Base-by-base conservation (phyloP, 2,888 invertebrate species). In the Phengaris alcon region DNA sequence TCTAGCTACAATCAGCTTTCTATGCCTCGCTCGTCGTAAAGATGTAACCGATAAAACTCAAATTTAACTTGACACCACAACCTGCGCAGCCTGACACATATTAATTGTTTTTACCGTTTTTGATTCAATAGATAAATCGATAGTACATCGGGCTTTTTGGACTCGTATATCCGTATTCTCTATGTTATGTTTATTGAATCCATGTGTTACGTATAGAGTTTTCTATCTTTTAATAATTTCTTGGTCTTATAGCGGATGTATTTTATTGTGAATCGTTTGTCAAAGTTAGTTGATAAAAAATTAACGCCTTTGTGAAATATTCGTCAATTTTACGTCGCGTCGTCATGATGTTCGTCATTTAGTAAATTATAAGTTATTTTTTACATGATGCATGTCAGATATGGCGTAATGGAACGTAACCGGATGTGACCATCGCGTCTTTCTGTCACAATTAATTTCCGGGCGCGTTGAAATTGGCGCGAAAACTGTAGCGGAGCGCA, bases 381-480 rank as follows among this genome's bases (percentile, higher is more conserved):
- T 70, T 52, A 48, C 22, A 75, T 75, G 54, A 70, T 70, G 76
- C 76, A 76, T 76, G 78, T 78, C 72, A 79, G 81, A 79, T 80
- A 79, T 88, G 87, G 87, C 87, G 81, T 88, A 91, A 90, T 90
- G 90, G 90, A 89, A 89, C 88, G 88, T 87, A 85, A 85, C 82
- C 90, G 92, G 93, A 93, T 91, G 91, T 91, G 93, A 88, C 91
- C 91, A 88, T 88, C 88, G 89, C 93, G 90, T 93, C 93, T 93
- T 93, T 90, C 93, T 93, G 93, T 93, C 93, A 93, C 93, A 91
- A 93, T 93, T 93, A 93, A 93, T 93, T 93, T 93, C 93, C 93
- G 93, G 90, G 88, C 88, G 91, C 90, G 93, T 90, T 91, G 93
- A 92, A 93, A 93, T 93, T 93, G 93, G 93, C 93, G 93, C 93